phyloP scores from a whole-genome alignment of 2,888 invertebrate species.

The Parnassius mnemosyne region DNA sequence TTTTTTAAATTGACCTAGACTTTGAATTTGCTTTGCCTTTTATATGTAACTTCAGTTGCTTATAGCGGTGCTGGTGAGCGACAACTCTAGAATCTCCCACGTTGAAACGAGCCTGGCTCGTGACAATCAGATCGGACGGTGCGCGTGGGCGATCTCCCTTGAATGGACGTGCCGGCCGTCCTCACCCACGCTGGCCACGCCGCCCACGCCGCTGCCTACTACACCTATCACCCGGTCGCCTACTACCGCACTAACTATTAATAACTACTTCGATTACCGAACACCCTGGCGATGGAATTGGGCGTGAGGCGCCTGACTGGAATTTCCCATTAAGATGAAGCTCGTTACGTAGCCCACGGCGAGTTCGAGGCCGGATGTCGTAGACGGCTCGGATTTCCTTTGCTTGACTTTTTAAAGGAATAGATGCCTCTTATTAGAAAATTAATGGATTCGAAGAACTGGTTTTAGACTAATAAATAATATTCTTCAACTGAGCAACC shows the following conservation, averaged over 20 bases:
- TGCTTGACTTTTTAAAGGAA: conserved; percentile 1
- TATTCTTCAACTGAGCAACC: conserved; percentile 24
- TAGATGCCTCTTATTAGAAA: not conserved
- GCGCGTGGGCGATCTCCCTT: conserved; percentile 58
- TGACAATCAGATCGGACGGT: conserved; percentile 56
- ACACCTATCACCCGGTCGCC: conserved; percentile 32
- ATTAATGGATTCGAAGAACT: not conserved
- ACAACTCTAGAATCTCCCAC: conserved; percentile 37
- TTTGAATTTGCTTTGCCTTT: no score
- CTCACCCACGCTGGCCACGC: conserved; percentile 45
- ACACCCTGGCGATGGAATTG: conserved; percentile 47
- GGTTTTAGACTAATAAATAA: not conserved
- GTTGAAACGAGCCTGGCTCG: conserved; percentile 45
- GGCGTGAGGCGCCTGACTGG: conserved; percentile 26
- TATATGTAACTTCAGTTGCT: not conserved
- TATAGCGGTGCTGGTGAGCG: conserved; percentile 8
- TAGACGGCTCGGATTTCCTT: conserved; percentile 2
- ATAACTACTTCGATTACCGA: conserved; percentile 54
- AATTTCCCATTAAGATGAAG: conserved; percentile 27
- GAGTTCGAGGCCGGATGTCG: conserved; percentile 9
- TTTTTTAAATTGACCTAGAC: no score
- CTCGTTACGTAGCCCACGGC: conserved; percentile 1
- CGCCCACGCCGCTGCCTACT: conserved; percentile 40
- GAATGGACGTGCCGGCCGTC: conserved; percentile 61
- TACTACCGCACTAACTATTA: conserved; percentile 34